phyloP scores from a whole-genome alignment of 2,797 vertebrate species.

The Takifugu ocellatus region DNA sequence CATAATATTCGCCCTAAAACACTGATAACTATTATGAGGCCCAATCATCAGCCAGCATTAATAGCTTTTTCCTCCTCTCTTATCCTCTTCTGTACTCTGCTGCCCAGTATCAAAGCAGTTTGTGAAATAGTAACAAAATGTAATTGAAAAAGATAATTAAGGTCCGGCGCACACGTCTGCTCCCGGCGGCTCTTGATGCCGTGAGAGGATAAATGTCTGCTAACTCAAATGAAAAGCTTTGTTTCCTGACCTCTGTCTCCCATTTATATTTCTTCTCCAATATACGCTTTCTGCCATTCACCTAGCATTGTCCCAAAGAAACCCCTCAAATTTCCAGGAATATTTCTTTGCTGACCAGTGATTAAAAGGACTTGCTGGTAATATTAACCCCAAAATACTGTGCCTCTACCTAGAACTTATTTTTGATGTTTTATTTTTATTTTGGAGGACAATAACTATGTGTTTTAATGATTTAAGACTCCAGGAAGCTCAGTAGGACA shows the following conservation, averaged over 20 bases:
- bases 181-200: too few species aligned
- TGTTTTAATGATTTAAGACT: constrained; percentile 2
- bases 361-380: too few species aligned
- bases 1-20: constrained; percentile 81
- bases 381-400: too few species aligned
- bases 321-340: neutral
- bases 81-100: constrained; percentile 8
- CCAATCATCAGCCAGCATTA: constrained; percentile 74
- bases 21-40: constrained; percentile 77
- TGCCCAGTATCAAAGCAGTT: neutral
- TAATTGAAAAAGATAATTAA: constrained; percentile 1
- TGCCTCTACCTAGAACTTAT: neutral
- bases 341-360: neutral
- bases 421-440: neutral
- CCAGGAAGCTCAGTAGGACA: constrained; percentile 9
- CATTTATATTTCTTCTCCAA: neutral
- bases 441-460: neutral
- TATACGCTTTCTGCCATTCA: neutral
- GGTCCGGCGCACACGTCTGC: neutral
- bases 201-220: too few species aligned
- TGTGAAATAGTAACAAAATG: neutral
- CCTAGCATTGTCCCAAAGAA: neutral
- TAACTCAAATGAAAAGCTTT: too few species aligned
- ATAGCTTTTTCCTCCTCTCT: constrained; percentile 58
- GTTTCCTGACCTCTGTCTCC: too few species aligned